Conservation (phyloP, 2,888 invertebrate genomes). For the Pammene aurita region DNA sequence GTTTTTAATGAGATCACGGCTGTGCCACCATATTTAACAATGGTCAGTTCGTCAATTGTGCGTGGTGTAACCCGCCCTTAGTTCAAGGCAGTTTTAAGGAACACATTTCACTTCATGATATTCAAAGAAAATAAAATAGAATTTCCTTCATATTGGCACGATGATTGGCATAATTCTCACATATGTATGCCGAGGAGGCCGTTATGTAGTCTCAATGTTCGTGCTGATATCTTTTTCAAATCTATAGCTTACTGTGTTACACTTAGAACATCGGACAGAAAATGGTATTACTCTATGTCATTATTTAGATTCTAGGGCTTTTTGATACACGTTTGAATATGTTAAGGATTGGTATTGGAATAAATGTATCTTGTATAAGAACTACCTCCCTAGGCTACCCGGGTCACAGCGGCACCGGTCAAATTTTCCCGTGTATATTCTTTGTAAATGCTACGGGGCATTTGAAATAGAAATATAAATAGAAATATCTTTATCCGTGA, state of each 20-base stretch:
- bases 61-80: no score
- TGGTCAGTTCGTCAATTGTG: no score
- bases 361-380: not conserved
- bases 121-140: slow-evolving; percentile 26
- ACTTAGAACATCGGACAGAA: slow-evolving; percentile 3
- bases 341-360: slow-evolving; percentile 5
- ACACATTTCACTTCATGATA: not conserved
- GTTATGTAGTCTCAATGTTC: slow-evolving; percentile 21
- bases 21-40: no score
- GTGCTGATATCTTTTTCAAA: slow-evolving; percentile 16
- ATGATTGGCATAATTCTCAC: slow-evolving; percentile 27
- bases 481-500: no score
- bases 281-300: slow-evolving; percentile 11
- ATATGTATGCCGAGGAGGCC: slow-evolving; percentile 19
- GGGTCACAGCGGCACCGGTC: no score
- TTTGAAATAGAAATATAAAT: no score
- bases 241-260: slow-evolving; percentile 26
- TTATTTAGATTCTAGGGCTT: slow-evolving; percentile 26
- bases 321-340: slow-evolving; percentile 7
- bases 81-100: no score
- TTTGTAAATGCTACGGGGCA: no score
- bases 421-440: no score
- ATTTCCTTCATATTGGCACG: slow-evolving; percentile 19
- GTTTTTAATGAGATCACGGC: no score
- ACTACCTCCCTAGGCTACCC: no score